Evolutionary conservation across 92 coral and sea anemone species (phyloP), one percentile per base, ranked within the genome.

Genomic region (Epizoanthus rinbou): DNA sequence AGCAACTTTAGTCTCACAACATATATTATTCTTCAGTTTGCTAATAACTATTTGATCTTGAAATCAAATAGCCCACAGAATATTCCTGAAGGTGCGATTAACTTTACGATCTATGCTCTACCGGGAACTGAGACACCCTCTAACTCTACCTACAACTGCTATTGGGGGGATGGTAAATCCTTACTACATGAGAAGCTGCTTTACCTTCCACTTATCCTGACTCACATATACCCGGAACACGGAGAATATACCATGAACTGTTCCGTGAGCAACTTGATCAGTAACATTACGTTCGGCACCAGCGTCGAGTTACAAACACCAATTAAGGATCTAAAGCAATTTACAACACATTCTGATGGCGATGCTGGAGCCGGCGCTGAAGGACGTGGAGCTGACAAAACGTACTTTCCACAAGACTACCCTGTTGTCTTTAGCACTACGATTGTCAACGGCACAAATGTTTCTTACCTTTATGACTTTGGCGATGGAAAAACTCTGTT

Each of bases 371-470:
- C 33, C 3, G 95, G 93, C 22, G 88, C 79, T 5, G 88, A 88
- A 3, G 98, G 98, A 6, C 52, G 85, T 24, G 98, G 98, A 39
- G 57, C 81, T 0, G 75, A 57, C 37, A 75, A 79, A 21, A 81
- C 85, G 0, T 84, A 75, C 59, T 95, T 89, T 59, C 98, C 98
- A 5, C 75, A 78, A 56, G 95, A 93, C 13, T 72, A 81, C 53
- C 91, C 89, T 13, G 87, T 93, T 23, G 33, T 62, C 37, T 85
- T 91, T 10, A 75, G 50, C 66, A 84, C 80, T 14, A 58, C 82
- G 4, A 87, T 91, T 72, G 85, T 68, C 16, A 86, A 90, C 54
- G 98, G 98, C 19, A 93, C 98, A 4, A 95, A 95, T 67, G 98
- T 93, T 17, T 78, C 98, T 0, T 91, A 91, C 59, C 39, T 59